Base-by-base conservation (phyloP, 2,888 invertebrate genomes). In the Prosapia bicincta region DNA sequence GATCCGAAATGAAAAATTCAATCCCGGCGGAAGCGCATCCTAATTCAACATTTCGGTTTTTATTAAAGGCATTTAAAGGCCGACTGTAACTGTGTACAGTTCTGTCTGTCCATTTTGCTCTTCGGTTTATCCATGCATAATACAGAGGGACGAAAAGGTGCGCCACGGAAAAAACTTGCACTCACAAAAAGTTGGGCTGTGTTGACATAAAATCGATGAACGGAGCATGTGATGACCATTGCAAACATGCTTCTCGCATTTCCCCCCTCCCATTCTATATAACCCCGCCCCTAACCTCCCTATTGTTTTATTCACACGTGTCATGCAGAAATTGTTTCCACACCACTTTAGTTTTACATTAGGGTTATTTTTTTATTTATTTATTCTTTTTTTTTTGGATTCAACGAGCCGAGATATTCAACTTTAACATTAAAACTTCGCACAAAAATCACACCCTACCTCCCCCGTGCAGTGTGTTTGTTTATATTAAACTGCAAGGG, bases 211-310 rank as follows among this genome's bases (percentile, higher is more conserved):
- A 69, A 74, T 74, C 74, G 74, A 74, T 74, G 32, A 74, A 66
- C 38, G 71, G 20, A 69, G 74, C 74, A 43, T 43, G 74, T 77
- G 79, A 76, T 79, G 79, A 79, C 78, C 79, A 77, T 68, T 54
- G 74, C 72, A 73, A 77, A 79, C 79, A 79, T 72, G 79, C 75
- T 78, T 78, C 79, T 77, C 69, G 77, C 79, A 79, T 79, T 78
- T 78, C 78, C 74, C 70, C 74, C 32, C 30, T 66, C 76, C 65
- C 20, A 10, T 54, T 54, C 5, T 38, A 54, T 54, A 54, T 6
- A 1, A 1, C 54, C 54, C 3, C 54, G 3, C 54, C 67, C 67
- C 25, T 25, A 26, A 67, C 26, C 67, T 15, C 67, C 67, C 26
- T 67, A 26, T 30, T 74, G 74, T 74, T 69, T 74, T 74, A 74